Conservation (phyloP, 2,113 vertebrate genomes). For the Rhizomys pruinosus region DNA sequence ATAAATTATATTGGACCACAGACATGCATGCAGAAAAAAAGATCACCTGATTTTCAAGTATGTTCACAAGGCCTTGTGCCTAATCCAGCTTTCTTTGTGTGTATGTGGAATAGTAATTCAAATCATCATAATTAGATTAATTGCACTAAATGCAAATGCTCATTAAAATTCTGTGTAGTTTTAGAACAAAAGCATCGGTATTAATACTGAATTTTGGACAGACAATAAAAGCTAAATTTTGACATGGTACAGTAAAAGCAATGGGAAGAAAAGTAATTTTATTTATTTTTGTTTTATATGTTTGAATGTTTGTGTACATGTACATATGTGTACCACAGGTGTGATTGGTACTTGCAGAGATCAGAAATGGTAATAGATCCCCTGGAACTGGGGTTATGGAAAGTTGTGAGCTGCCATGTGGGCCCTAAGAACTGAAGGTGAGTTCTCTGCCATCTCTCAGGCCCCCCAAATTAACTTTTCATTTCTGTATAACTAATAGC, state of each 20-base stretch:
- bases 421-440: background rate
- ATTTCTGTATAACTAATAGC: background rate
- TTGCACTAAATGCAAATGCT: background rate
- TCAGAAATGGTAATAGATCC: background rate
- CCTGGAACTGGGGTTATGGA: background rate
- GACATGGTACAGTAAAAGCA: background rate
- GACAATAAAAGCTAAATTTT: conserved; percentile 1
- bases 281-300: background rate
- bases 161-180: background rate
- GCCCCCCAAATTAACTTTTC: background rate
- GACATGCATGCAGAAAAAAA: background rate
- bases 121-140: background rate
- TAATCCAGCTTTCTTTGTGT: background rate
- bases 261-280: background rate
- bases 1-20: background rate
- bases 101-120: background rate
- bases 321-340: background rate
- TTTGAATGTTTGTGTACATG: background rate
- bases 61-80: background rate
- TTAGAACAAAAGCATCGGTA: background rate
- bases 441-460: background rate
- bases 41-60: background rate
- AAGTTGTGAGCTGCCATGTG: background rate
- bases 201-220: background rate
- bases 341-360: background rate